Conservation (phyloP, 2,888 invertebrate species). For the Gisinianus flammeolus region DNA sequence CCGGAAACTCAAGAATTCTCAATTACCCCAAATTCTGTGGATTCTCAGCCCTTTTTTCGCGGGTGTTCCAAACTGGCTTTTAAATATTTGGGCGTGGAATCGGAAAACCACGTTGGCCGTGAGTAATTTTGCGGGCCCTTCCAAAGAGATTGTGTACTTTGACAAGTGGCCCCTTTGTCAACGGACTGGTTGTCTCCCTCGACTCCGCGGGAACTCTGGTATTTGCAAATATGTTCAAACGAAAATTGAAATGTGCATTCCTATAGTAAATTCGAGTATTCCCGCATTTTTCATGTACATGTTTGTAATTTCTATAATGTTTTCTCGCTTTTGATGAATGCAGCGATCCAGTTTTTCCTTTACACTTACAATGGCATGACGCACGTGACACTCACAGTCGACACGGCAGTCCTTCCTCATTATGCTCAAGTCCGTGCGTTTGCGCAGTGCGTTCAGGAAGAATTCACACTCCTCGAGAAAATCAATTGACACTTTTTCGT, state of each 20-base stretch:
- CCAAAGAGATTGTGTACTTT: background rate
- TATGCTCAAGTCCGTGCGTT: background rate
- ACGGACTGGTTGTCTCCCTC: background rate
- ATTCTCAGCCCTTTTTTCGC: constrained; percentile 13
- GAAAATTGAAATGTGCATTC: background rate
- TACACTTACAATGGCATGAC: background rate
- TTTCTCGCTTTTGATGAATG: too few species aligned
- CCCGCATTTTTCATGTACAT: too few species aligned
- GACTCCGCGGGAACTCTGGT: background rate
- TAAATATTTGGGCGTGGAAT: constrained; percentile 22
- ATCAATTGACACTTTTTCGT: background rate
- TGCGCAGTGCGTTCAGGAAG: background rate
- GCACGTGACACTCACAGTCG: background rate
- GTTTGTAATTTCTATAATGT: too few species aligned
- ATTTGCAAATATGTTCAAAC: background rate
- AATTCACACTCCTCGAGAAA: too few species aligned
- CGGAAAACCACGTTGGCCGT: constrained; percentile 12
- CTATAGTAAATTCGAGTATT: too few species aligned
- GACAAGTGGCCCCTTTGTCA: background rate
- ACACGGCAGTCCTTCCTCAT: background rate
- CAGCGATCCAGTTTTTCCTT: background rate
- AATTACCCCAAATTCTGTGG: constrained; percentile 17
- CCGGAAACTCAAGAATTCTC: constrained; percentile 10
- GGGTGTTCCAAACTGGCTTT: background rate
- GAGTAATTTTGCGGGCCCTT: constrained; percentile 30